These are phyloP conservation scores for Sesamia inferens DNA, from an alignment of 2,888 invertebrate genomes.

Conservation along the genomic window DNA sequence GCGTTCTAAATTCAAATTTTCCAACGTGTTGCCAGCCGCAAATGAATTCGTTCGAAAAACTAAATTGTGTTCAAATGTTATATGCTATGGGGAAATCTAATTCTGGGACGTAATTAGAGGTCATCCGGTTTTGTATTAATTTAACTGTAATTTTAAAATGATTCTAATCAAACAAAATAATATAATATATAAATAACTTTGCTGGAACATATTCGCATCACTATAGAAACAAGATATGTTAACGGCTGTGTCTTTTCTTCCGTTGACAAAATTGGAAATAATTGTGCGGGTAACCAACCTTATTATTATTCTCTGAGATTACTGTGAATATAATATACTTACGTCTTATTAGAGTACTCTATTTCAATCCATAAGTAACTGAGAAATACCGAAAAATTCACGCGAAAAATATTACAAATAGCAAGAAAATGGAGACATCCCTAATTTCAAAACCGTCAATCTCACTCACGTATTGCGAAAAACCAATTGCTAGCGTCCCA, in stretches of 20 bases:
- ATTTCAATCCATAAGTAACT: neutral
- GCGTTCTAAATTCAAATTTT: slow-evolving; percentile 86
- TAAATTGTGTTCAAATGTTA: slow-evolving; percentile 66
- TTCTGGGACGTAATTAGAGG: slow-evolving; percentile 42
- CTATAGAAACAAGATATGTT: too few relatives aligned
- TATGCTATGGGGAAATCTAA: slow-evolving; percentile 56
- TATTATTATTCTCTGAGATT: neutral
- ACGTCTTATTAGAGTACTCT: neutral
- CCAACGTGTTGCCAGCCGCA: slow-evolving; percentile 76
- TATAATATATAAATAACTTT: neutral
- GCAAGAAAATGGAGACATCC: neutral
- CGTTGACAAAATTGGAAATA: neutral
- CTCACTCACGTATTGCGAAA: slow-evolving; percentile 14
- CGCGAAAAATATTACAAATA: neutral
- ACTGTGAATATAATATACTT: neutral
- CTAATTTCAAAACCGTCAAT: slow-evolving; percentile 10
- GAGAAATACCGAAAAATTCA: neutral
- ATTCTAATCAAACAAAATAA: neutral
- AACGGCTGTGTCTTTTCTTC: neutral
- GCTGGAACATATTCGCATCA: neutral
- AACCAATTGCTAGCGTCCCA: slow-evolving; percentile 46
- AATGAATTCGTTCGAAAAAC: slow-evolving; percentile 82
- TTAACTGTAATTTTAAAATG: neutral
- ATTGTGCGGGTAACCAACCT: too few relatives aligned
- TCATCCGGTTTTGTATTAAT: slow-evolving; percentile 17